phyloP scores from a whole-genome alignment of 92 coral and sea anemone genomes.

The Epizoanthus illoricatus region DNA sequence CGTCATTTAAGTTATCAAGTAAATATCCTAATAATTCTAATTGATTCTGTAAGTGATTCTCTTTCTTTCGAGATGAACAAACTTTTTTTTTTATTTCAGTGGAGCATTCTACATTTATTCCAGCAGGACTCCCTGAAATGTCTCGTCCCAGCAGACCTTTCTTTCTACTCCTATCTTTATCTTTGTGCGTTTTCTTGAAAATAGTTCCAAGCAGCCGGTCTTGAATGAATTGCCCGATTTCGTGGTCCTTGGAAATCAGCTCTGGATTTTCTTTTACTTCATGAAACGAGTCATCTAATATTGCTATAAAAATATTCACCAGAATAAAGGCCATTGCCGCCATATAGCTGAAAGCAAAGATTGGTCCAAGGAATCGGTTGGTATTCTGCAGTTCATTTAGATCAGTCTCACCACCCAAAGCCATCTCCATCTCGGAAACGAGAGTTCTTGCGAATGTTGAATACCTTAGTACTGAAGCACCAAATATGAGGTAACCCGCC shows the following conservation, averaged over 20 bases:
- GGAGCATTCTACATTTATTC: no score
- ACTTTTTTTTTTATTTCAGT: no score
- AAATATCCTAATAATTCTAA: no score
- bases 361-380: constrained; percentile 57
- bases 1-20: no score
- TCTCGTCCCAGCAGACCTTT: no score
- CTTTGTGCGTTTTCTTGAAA: neutral
- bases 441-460: constrained; percentile 54
- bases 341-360: constrained; percentile 60
- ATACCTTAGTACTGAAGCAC: constrained; percentile 44
- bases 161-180: no score
- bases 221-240: constrained; percentile 70
- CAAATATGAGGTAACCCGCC: constrained; percentile 50
- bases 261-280: constrained; percentile 58
- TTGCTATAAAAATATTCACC: constrained; percentile 76
- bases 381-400: constrained; percentile 43
- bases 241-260: constrained; percentile 52
- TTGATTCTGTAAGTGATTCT: no score
- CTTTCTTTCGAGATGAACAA: no score
- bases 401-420: constrained; percentile 58
- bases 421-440: constrained; percentile 57
- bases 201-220: constrained; percentile 46
- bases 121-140: no score
- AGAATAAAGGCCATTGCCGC: constrained; percentile 57
- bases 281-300: constrained; percentile 63